Percentiles rank a stretch among this genome's conserved stretches.
Evolutionary conservation across 2,113 vertebrate genomes (phyloP).

Genomic region (Barbus barbus): DNA sequence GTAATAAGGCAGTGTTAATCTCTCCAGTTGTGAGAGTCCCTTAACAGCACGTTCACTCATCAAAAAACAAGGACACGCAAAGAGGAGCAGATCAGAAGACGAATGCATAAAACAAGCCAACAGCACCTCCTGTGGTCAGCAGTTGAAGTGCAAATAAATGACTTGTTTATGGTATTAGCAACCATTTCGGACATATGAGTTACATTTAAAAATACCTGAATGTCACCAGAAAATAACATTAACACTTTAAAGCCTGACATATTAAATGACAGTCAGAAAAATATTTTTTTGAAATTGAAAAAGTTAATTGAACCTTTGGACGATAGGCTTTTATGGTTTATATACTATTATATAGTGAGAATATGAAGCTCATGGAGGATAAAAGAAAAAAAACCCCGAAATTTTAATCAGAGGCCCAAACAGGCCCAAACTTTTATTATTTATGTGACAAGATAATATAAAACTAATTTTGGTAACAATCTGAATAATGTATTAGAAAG

Average conservation of each 20-base stretch:
- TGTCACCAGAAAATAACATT: background rate
- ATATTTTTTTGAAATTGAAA: background rate
- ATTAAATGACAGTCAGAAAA: background rate
- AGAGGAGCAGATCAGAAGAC: constrained; percentile 17
- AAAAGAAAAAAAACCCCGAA: background rate
- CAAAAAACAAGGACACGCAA: constrained; percentile 46
- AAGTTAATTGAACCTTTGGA: background rate
- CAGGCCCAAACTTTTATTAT: too few relatives aligned
- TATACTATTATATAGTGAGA: too few relatives aligned
- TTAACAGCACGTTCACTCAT: constrained; percentile 45
- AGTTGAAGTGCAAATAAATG: constrained; percentile 34
- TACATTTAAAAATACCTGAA: background rate
- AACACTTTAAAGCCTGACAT: background rate
- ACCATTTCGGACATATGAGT: background rate
- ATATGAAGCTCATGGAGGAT: too few relatives aligned
- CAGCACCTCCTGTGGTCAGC: constrained; percentile 68
- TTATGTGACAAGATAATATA: too few relatives aligned
- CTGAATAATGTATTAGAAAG: too few relatives aligned
- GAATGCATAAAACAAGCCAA: constrained; percentile 47
- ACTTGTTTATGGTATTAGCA: background rate
- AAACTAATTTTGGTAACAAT: too few relatives aligned
- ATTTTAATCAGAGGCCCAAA: too few relatives aligned
- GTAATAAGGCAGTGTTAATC: constrained; percentile 35
- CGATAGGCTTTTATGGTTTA: too few relatives aligned
- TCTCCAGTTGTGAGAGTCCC: constrained; percentile 34